phyloP scores from a whole-genome alignment of 2,797 vertebrate genomes.

The Semotilus atromaculatus region DNA sequence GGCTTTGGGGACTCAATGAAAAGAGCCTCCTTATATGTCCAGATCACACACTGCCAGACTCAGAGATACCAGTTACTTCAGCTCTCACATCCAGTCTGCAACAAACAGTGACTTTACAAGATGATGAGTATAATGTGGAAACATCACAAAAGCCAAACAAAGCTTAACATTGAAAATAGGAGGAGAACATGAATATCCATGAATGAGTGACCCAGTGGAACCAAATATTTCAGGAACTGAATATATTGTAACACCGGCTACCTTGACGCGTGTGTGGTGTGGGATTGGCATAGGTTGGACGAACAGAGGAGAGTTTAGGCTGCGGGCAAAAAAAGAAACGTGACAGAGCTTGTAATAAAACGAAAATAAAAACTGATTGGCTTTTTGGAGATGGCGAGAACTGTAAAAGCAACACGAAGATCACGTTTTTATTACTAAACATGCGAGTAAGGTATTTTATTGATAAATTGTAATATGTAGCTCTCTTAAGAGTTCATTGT shows the following conservation, averaged over 20 bases:
- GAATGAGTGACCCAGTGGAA: background rate
- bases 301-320: background rate
- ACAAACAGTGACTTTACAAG: background rate
- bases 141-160: background rate
- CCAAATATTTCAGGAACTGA: background rate
- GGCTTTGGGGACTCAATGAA: no score
- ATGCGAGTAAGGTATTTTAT: background rate
- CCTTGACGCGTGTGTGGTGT: background rate
- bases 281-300: background rate
- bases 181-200: background rate
- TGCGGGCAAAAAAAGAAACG: background rate
- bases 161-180: background rate
- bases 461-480: background rate
- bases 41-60: background rate
- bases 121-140: background rate
- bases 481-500: background rate
- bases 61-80: background rate
- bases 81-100: background rate
- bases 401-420: background rate
- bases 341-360: fast-evolving
- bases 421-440: background rate
- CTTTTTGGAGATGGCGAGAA: background rate
- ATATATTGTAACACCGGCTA: background rate
- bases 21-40: no score
- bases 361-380: background rate